Evolutionary conservation across 2,113 vertebrate species (phyloP), one percentile per base, ranked within the genome.

Genomic region (Stictonetta naevosa): DNA sequence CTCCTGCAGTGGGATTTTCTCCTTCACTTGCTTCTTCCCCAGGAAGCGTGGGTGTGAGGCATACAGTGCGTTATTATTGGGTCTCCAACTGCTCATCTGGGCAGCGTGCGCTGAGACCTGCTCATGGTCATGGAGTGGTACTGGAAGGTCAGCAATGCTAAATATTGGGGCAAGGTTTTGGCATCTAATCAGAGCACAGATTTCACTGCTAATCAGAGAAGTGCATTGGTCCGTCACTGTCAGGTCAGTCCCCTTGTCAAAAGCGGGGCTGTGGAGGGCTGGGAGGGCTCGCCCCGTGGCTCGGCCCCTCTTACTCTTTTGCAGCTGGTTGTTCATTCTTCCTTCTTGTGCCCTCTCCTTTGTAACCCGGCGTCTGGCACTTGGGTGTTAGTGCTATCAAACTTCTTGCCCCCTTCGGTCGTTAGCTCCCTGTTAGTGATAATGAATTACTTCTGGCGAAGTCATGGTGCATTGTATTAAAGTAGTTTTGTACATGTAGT

Each of bases 41-140:
- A 29, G 42, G 59, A 56, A 15, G 0, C 0, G 0, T 3, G 63
- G 7, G 3, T 23, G 18, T 74, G 66, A 25, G 14, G 4, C 3
- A 46, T 52, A 5, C 31, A 3, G 16, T 29, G 8, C 10, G 0
- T 75, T 64, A 29, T 31, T 18, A 1, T 3, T 40, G 11, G 25
- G 14, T 53, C 23, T 66, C 20, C 38, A 67, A 29, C 44, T 31
- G 8, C 29, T 83, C 44, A 66, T 13, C 26, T 66, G 59, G 13
- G 55, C 48, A 78, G 60, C 26, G 0, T 13, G 4, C 22, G 6
- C 34, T 18, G 25, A 44, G 59, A 26, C 28, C 42, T 52, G 34
- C 36, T 23, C n/a, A 25, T n/a, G 48, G 2, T 25, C 26, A 4
- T 33, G 50, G 29, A 2, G 0, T 7, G 13, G 52, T 22, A 6